Evolutionary conservation across 2,888 invertebrate species (phyloP).

Genomic region (Neoaliturus tenellus): DNA sequence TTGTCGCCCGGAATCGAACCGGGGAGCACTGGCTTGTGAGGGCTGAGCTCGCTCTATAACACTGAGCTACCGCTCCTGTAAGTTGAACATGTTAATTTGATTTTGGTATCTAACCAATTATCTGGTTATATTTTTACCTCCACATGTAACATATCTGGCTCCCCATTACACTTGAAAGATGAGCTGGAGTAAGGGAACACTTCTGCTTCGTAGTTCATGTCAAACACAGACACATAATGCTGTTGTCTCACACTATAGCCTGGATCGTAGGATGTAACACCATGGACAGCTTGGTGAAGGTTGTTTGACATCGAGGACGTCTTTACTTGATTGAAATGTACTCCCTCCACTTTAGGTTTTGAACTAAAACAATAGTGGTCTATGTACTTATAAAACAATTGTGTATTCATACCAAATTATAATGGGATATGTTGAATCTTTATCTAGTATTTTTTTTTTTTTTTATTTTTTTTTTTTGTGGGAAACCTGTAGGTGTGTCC

Average conservation of each 20-base stretch:
- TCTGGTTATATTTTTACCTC: too few relatives aligned
- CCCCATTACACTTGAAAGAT: not conserved
- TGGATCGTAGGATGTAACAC: not conserved
- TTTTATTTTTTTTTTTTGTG: too few relatives aligned
- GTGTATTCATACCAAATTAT: too few relatives aligned
- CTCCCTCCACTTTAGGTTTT: slow-evolving; percentile 12
- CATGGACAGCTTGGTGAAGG: not conserved
- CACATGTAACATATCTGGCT: not conserved
- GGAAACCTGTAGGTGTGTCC: too few relatives aligned
- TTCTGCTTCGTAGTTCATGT: slow-evolving; percentile 28
- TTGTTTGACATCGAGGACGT: not conserved
- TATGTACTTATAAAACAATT: not conserved
- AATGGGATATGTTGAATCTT: too few relatives aligned
- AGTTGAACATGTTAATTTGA: too few relatives aligned
- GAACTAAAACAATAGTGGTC: slow-evolving; percentile 11
- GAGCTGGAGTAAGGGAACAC: slow-evolving; percentile 27
- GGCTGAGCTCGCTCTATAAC: too few relatives aligned
- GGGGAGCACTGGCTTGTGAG: too few relatives aligned
- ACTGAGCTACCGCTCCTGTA: too few relatives aligned
- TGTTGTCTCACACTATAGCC: not conserved
- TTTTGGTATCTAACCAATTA: too few relatives aligned
- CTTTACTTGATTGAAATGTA: not conserved
- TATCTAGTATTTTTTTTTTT: too few relatives aligned
- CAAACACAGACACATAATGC: slow-evolving; percentile 8
- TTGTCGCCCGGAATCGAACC: too few relatives aligned